Evolutionary conservation across 2,888 invertebrate genomes (phyloP), one percentile per base, ranked within the genome.

Genomic region (Callinectes sapidus): DNA sequence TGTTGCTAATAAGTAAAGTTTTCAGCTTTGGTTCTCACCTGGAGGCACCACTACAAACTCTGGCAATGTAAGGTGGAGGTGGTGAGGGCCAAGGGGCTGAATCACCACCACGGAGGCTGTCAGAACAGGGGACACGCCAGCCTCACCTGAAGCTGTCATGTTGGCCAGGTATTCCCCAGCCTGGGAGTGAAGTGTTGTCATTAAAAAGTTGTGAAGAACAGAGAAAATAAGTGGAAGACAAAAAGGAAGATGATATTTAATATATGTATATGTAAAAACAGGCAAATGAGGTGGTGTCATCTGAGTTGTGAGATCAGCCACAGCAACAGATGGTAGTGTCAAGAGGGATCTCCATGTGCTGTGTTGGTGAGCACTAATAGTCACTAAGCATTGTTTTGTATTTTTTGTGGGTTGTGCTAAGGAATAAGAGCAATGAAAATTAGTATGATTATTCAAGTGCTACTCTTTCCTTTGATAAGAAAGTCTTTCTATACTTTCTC

Each of bases 71-170:
- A 92, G 32, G 14, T 39, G n/a, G 14, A 71, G 32, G 23, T 92
- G 66, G n/a, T 89, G 89, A 16, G 18, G 18, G 2, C 18, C 5
- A 18, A 92, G 81, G 14, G 92, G 89, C 28, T 61, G 54, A 23
- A 89, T 88, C n/a, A 89, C 61, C 61, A n/a, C 35, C 14, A 92
- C 89, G 2, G 71, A 18, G 28, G 55, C 39, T n/a, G 66, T 54
- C 16, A 55, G 35, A 0, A 32, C 39, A 32, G 81, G 81, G 1
- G 92, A 92, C 23, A 39, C 39, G n/a, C 92, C 92, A 1, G 85
- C 92, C 14, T 89, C 85, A 18, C 91, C 91, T 61, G 28, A 42
- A 14, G 91, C 85, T 42, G 54, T 91, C 91, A 91, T 91, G n/a
- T 39, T 91, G 18, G 88, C 81, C 23, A 54, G 14, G 81, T 81